phyloP scores from a whole-genome alignment of 2,888 invertebrate species.

The Bombylius discolor region DNA sequence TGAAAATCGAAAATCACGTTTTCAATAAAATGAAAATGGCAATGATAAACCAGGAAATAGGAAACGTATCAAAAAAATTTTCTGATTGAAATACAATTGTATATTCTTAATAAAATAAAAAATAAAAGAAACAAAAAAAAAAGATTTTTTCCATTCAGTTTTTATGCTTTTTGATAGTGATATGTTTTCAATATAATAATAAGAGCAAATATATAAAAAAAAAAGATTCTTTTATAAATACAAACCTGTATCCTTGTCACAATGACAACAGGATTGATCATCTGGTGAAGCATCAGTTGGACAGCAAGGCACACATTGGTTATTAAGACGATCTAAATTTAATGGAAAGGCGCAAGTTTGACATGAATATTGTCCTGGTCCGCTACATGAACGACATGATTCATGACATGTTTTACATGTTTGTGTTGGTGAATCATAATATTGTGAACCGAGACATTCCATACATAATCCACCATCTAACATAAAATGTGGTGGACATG shows the following conservation, averaged over 20 bases:
- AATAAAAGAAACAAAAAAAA: too few relatives aligned
- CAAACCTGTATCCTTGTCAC: constrained; percentile 53
- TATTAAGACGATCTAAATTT: constrained; percentile 55
- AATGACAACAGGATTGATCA: constrained; percentile 52
- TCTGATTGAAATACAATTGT: too few relatives aligned
- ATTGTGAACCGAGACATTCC: constrained; percentile 62
- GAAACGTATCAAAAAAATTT: too few relatives aligned
- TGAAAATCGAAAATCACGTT: too few relatives aligned
- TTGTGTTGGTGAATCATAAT: constrained; percentile 54
- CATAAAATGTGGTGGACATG: constrained; percentile 60
- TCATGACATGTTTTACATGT: constrained; percentile 53
- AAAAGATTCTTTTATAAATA: not conserved
- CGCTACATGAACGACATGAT: constrained; percentile 54
- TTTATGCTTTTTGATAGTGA: too few relatives aligned
- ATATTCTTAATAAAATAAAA: too few relatives aligned
- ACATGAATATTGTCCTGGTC: constrained; percentile 56
- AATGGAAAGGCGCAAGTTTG: constrained; percentile 51
- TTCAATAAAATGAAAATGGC: too few relatives aligned
- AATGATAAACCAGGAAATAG: too few relatives aligned
- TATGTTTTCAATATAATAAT: too few relatives aligned
- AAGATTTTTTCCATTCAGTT: too few relatives aligned
- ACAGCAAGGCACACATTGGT: constrained; percentile 65
- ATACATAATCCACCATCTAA: constrained; percentile 60
- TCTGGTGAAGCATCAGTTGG: constrained; percentile 38
- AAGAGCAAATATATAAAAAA: too few relatives aligned